Conservation (phyloP, 2,113 vertebrate genomes). For the Zosterops hypoxanthus region DNA sequence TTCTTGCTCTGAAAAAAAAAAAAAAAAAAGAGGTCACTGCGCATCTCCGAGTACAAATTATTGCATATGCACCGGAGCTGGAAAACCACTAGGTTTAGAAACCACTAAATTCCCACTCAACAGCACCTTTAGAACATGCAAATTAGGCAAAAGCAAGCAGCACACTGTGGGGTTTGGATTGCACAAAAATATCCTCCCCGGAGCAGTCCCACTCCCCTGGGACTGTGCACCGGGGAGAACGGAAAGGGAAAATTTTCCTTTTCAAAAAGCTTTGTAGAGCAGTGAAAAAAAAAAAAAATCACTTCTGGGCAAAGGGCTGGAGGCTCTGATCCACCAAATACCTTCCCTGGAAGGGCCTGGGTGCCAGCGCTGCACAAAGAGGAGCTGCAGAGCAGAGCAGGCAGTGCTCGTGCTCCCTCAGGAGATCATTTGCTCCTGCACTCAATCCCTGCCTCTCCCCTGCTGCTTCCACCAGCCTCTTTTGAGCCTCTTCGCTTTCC, state of each 20-base stretch:
- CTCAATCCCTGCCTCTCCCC: background rate
- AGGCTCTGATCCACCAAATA: background rate
- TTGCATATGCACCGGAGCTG: background rate
- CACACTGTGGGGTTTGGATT: background rate
- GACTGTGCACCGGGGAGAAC: fast-evolving
- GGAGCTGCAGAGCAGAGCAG: background rate
- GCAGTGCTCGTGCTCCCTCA: fast-evolving
- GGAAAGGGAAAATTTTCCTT: background rate
- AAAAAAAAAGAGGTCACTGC: slow-evolving; percentile 34
- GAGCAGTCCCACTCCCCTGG: background rate
- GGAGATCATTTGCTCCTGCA: background rate
- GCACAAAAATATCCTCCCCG: background rate
- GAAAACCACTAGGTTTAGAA: background rate
- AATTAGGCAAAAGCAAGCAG: background rate
- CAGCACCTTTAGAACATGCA: background rate
- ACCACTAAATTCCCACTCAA: background rate
- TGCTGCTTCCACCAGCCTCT: background rate
- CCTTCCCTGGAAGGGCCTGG: background rate
- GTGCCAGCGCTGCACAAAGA: background rate
- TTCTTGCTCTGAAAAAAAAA: background rate
- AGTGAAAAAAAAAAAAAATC: background rate
- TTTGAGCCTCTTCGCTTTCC: background rate
- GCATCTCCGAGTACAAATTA: background rate
- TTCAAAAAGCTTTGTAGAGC: background rate
- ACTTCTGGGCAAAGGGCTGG: background rate